Conservation (phyloP, 2,888 invertebrate genomes). For the Maniola hyperantus region DNA sequence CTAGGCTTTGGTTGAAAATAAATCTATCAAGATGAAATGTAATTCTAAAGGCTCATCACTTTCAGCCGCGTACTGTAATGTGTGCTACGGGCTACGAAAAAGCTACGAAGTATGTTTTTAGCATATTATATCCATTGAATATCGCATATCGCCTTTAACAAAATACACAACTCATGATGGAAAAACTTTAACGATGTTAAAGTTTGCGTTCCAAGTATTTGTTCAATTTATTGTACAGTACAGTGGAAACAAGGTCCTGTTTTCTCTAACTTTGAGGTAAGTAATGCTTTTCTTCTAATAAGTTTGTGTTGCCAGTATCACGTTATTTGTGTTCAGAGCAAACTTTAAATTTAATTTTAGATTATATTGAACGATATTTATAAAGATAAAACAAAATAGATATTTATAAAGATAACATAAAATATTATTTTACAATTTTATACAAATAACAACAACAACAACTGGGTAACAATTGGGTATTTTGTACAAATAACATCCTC, state of each 20-base stretch:
- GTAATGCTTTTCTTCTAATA: conserved; percentile 9
- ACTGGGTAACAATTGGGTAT: too few relatives aligned
- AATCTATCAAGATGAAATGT: too few relatives aligned
- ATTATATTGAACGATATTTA: background rate
- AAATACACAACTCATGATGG: background rate
- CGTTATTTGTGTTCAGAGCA: background rate
- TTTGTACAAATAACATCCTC: too few relatives aligned
- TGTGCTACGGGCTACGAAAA: too few relatives aligned
- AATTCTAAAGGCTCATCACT: too few relatives aligned
- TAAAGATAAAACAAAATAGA: background rate
- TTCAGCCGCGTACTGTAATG: too few relatives aligned
- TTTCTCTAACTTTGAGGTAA: background rate
- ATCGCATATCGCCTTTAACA: background rate
- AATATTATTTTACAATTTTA: too few relatives aligned
- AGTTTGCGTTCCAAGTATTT: conserved; percentile 8
- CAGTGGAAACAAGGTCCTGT: conserved; percentile 6
- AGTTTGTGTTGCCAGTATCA: background rate
- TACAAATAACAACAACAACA: too few relatives aligned
- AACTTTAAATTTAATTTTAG: background rate
- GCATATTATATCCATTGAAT: too few relatives aligned
- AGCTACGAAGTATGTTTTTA: too few relatives aligned
- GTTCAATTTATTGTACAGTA: conserved; percentile 11
- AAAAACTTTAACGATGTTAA: background rate
- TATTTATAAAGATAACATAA: too few relatives aligned
- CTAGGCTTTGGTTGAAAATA: too few relatives aligned